A percentile compares a stretch with the other conserved stretches of the same genome.
Evolutionary conservation across 30 jellyfish, hydroid and myxozoan genomes (phyloP).

Genomic region (Nemopilema nomurai): DNA sequence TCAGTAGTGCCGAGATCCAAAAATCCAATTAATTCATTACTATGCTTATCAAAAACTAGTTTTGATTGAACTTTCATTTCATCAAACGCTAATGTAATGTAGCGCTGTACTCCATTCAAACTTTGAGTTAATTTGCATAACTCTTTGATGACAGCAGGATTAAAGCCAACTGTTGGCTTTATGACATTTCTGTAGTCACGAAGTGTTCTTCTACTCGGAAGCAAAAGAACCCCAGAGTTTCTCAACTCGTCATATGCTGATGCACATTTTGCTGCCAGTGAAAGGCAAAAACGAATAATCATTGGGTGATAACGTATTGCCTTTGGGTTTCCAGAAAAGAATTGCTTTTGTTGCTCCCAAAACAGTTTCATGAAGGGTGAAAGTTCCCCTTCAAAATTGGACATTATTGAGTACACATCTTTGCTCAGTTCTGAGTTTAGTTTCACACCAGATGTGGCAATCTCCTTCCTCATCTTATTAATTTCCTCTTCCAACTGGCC

Average conservation of each 20-base stretch:
- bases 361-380: conserved; percentile 70
- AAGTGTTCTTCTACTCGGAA: conserved; percentile 50
- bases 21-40: conserved; percentile 60
- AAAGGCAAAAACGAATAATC: too few species aligned
- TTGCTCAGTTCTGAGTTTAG: conserved; percentile 13
- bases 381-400: not conserved
- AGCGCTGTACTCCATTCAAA: not conserved
- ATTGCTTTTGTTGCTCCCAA: too few species aligned
- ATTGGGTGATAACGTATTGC: too few species aligned
- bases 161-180: conserved; percentile 10
- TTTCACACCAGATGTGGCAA: conserved; percentile 8
- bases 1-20: conserved; percentile 52
- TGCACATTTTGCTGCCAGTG: conserved; percentile 42
- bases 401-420: conserved; percentile 15
- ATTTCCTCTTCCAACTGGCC: not conserved
- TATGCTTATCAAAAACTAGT: conserved; percentile 64
- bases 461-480: conserved; percentile 7
- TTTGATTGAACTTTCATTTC: conserved; percentile 57
- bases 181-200: conserved; percentile 43
- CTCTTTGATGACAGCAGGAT: not conserved
- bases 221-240: conserved; percentile 25
- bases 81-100: conserved; percentile 4
- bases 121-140: not conserved
- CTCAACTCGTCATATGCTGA: conserved; percentile 55
- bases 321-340: too few species aligned